A percentile compares a stretch with the other conserved stretches of the same genome.
phyloP scores from a whole-genome alignment of 2,113 vertebrate species.

The Bubalus kerabau region DNA sequence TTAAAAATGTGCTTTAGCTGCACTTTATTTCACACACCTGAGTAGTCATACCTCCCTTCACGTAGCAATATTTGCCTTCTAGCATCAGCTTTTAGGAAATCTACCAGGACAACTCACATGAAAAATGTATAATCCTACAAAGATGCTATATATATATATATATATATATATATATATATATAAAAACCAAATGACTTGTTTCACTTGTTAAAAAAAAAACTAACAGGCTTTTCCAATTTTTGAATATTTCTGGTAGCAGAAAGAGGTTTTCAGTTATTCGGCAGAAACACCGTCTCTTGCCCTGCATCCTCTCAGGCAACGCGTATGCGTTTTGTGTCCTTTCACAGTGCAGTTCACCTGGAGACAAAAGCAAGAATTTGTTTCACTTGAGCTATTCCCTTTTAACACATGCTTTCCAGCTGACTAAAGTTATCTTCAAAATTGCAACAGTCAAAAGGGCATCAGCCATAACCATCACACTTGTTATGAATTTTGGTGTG shows the following conservation, averaged over 20 bases:
- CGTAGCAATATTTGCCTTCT: slow-evolving; percentile 51
- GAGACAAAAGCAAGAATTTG: slow-evolving; percentile 84
- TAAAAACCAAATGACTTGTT: slow-evolving; percentile 61
- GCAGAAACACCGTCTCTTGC: slow-evolving; percentile 69
- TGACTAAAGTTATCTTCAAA: slow-evolving; percentile 76
- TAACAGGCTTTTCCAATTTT: slow-evolving; percentile 74
- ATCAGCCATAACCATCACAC: slow-evolving; percentile 66
- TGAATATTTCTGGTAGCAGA: slow-evolving; percentile 67
- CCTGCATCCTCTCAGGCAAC: slow-evolving; percentile 74
- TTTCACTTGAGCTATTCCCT: slow-evolving; percentile 81
- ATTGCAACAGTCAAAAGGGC: slow-evolving; percentile 74
- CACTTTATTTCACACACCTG: slow-evolving; percentile 38
- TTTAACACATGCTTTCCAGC: slow-evolving; percentile 79
- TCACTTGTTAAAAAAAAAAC: slow-evolving; percentile 64
- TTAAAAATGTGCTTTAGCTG: slow-evolving; percentile 1
- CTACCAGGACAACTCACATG: slow-evolving; percentile 65
- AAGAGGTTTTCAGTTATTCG: slow-evolving; percentile 69
- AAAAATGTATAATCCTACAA: slow-evolving; percentile 77
- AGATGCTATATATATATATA: background rate
- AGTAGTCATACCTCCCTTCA: slow-evolving; percentile 52
- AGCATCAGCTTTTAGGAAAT: slow-evolving; percentile 71
- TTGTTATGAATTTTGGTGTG: slow-evolving; percentile 6
- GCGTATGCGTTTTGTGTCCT: slow-evolving; percentile 71
- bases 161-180: too few species aligned
- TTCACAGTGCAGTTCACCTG: slow-evolving; percentile 79